Evolutionary conservation across 2,797 vertebrate species (phyloP).

Genomic region (Microctenopoma stevenorrisi): DNA sequence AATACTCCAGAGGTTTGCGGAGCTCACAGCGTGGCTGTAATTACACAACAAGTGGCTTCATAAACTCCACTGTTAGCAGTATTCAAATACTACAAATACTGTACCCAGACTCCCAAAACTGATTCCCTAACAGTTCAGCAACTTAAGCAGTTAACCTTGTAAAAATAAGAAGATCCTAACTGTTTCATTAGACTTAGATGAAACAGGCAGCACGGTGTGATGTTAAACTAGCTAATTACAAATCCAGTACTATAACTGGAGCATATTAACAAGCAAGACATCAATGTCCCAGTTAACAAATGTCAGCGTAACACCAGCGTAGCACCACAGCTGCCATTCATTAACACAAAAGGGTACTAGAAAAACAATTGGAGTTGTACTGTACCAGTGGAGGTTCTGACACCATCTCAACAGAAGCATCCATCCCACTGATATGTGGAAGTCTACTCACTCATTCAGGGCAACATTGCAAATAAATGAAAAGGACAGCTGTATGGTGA

Average conservation of each 20-base stretch:
- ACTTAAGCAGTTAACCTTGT: not conserved
- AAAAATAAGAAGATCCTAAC: not conserved
- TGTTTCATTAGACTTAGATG: too few species aligned
- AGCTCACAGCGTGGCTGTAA: constrained; percentile 38
- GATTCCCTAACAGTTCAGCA: not conserved
- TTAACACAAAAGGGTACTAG: not conserved
- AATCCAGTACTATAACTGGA: not conserved
- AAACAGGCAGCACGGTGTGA: not conserved
- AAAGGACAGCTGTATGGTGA: not conserved
- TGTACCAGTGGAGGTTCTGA: too few species aligned
- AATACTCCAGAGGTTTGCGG: constrained; percentile 48
- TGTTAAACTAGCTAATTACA: not conserved
- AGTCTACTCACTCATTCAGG: not conserved
- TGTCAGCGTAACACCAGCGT: not conserved
- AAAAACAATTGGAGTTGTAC: not conserved
- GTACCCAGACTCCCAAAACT: too few species aligned
- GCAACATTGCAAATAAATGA: not conserved
- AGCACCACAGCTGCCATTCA: too few species aligned
- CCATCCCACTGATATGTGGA: not conserved
- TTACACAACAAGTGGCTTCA: constrained; percentile 34
- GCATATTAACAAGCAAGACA: not conserved
- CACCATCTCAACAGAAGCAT: not conserved
- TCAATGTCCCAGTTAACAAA: not conserved
- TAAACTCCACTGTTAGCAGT: constrained; percentile 35
- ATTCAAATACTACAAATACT: constrained; percentile 5